phyloP scores from a whole-genome alignment of 2,113 vertebrate genomes.

The Pelecanus crispus region DNA sequence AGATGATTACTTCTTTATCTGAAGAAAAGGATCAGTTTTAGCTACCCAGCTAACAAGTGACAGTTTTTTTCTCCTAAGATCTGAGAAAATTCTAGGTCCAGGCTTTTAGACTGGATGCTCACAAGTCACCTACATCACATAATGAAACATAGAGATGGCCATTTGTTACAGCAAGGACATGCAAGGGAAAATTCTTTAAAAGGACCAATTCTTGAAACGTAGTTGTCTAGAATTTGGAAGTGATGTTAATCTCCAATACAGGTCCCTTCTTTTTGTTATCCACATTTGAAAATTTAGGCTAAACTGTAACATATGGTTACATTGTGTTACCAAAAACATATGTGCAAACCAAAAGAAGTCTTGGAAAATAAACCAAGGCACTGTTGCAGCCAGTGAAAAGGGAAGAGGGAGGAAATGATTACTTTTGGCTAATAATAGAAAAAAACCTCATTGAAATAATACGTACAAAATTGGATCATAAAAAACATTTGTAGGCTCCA shows the following conservation, averaged over 20 bases:
- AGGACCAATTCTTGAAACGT: background rate
- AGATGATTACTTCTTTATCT: background rate
- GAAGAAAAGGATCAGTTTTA: background rate
- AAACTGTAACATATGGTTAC: background rate
- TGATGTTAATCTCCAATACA: background rate
- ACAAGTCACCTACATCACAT: background rate
- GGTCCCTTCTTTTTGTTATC: background rate
- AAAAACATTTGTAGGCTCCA: background rate
- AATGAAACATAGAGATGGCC: background rate
- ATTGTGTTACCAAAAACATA: background rate
- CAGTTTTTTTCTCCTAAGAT: background rate
- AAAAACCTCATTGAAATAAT: background rate
- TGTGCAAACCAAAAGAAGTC: background rate
- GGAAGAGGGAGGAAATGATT: background rate
- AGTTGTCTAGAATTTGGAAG: background rate
- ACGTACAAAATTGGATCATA: background rate
- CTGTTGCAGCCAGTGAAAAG: background rate
- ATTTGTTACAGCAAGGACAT: background rate
- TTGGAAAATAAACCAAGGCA: background rate
- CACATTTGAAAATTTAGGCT: background rate
- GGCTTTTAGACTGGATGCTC: background rate
- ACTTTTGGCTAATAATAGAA: background rate
- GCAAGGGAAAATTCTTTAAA: background rate
- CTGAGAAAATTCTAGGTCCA: background rate
- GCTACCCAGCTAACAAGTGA: background rate